Conservation (phyloP, 2,797 vertebrate genomes). For the Epinephelus malabaricus region DNA sequence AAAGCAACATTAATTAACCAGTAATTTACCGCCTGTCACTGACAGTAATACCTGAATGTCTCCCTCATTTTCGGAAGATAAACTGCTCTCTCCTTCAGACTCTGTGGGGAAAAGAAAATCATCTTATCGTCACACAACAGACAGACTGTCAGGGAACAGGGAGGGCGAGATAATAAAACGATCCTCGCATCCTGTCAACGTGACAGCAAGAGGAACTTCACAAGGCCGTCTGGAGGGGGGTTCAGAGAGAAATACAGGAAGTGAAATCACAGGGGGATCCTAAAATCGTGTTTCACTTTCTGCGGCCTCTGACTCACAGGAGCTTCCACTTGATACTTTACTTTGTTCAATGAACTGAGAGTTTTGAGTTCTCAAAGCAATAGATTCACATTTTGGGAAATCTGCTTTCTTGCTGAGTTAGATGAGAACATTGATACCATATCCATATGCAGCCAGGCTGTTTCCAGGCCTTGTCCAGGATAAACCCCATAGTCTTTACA, state of each 20-base stretch:
- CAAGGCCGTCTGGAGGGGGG: neutral
- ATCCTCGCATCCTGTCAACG: constrained; percentile 26
- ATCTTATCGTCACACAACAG: constrained; percentile 2
- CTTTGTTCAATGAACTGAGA: neutral
- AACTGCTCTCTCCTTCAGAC: constrained; percentile 68
- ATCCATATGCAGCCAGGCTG: too few species aligned
- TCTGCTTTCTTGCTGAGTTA: neutral
- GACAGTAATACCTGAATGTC: constrained; percentile 78
- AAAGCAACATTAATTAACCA: constrained; percentile 14
- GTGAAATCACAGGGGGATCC: constrained; percentile 57
- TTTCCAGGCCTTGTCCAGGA: neutral
- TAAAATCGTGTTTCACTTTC: constrained; percentile 23
- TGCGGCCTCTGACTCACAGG: neutral
- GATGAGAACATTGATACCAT: neutral
- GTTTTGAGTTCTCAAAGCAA: neutral
- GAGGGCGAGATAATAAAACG: neutral
- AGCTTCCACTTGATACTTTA: neutral
- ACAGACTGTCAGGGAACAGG: neutral
- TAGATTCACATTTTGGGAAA: neutral
- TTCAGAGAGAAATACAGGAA: constrained; percentile 44
- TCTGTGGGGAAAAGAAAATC: constrained; percentile 60
- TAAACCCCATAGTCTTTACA: neutral
- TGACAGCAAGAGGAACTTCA: constrained; percentile 48
- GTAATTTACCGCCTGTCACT: neutral
- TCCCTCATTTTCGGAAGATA: constrained; percentile 79